Evolutionary conservation across 2,113 vertebrate species (phyloP), one percentile per base, ranked within the genome.

Genomic region (Caranx melampygus): DNA sequence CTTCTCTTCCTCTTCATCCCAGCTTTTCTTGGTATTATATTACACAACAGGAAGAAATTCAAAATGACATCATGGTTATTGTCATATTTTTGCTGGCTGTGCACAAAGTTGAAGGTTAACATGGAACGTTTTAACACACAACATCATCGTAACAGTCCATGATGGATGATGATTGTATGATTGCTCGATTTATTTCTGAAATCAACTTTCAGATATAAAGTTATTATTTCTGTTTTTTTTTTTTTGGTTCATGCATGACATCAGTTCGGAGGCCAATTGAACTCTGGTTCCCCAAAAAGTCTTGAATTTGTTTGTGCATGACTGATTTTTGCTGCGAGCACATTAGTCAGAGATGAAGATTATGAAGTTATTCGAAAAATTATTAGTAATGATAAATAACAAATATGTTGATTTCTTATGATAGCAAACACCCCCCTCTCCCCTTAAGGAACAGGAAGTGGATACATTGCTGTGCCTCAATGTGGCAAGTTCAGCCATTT

Each of bases 291-390:
- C 54, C 70, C 26, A 26, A 73, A 51, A 81, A 55, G 77, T 75
- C 60, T 82, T 52, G 20, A 66, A 69, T 35, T 57, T 83, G 34
- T 66, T 87, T 59, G 75, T 89, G 90, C 91, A 91, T 93, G 91
- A 88, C 18, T 87, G 85, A 83, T 52, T 73, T 78, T 78, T 71
- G 76, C 64, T 84, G 21, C 58, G 78, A 81, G 74, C 64, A 35
- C 63, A 76, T 18, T 18, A 35, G 31, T 12, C 42, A 31, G 33
- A 84, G 52, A 71, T 72, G 9, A 58, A 33, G 63, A 66, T 20
- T 14, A 31, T 13, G n/a, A 44, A 47, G 51, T 37, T 6, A 67
- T 35, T 26, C 26, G 47, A 52, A 52, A 67, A 66, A 66, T 15
- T 7, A 34, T 5, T 3, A 52, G 31, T 34, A 34, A 33, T 18